A percentile compares a stretch with the other conserved stretches of the same genome.
phyloP scores from a whole-genome alignment of 1,140 invertebrate genomes.

The Scaptodrosophila lebanonensis region DNA sequence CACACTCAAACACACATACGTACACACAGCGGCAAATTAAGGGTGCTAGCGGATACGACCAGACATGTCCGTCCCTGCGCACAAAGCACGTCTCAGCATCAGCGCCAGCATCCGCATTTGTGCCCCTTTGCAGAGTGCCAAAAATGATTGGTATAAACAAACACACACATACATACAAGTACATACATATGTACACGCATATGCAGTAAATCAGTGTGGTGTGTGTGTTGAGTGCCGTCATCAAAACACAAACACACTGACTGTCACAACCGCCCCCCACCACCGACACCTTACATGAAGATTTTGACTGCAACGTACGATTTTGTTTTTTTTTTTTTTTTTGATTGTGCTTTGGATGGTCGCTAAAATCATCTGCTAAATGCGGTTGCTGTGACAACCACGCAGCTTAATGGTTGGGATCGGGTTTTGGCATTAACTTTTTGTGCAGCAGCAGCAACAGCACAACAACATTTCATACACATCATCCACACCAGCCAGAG shows the following conservation, averaged over 20 bases:
- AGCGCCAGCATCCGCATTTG: constrained; percentile 31
- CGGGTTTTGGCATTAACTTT: constrained; percentile 25
- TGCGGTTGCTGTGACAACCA: constrained; percentile 44
- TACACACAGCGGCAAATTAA: constrained; percentile 21
- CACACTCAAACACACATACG: constrained; percentile 6
- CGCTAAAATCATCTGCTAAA: constrained; percentile 62
- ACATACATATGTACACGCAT: too few relatives aligned
- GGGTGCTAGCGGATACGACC: constrained; percentile 38
- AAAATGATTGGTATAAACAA: constrained; percentile 26
- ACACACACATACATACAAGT: too few relatives aligned
- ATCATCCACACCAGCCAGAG: constrained; percentile 32
- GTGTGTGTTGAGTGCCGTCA: constrained; percentile 54
- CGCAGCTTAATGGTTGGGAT: constrained; percentile 8
- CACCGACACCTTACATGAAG: background rate
- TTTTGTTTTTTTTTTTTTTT: too few relatives aligned
- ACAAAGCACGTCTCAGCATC: too few relatives aligned
- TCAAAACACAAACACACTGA: constrained; percentile 39
- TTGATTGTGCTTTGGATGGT: constrained; percentile 8
- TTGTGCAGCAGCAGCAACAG: constrained; percentile 25
- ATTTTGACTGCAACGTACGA: constrained; percentile 12
- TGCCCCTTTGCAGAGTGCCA: constrained; percentile 40
- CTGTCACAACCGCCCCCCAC: constrained; percentile 36
- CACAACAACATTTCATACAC: constrained; percentile 1
- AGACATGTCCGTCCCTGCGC: constrained; percentile 27
- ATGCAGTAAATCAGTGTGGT: constrained; percentile 30